These are phyloP conservation scores for Pachliopta kotzebuea DNA, from an alignment of 2,888 invertebrate species.

Conservation along the genomic window DNA sequence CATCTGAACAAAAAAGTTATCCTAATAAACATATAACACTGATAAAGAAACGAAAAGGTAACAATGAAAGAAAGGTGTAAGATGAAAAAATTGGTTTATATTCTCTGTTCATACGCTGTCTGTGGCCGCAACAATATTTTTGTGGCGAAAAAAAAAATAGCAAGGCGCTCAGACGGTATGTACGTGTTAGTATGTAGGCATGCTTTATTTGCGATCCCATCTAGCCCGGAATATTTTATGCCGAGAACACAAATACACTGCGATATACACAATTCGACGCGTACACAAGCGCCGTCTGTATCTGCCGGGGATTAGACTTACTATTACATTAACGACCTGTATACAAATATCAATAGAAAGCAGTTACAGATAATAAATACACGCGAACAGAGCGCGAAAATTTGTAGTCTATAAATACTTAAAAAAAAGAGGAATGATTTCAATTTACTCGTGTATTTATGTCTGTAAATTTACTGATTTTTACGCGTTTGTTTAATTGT, in stretches of 20 bases:
- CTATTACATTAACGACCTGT: conserved; percentile 19
- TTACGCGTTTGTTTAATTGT: too few relatives aligned
- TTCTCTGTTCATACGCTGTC: conserved; percentile 27
- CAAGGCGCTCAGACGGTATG: conserved; percentile 26
- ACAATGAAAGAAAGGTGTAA: too few relatives aligned
- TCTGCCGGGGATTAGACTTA: conserved; percentile 13
- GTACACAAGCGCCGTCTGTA: conserved; percentile 30
- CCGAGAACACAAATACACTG: conserved; percentile 32
- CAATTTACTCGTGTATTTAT: too few relatives aligned
- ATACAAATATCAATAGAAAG: conserved; percentile 4
- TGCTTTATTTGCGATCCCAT: conserved; percentile 39
- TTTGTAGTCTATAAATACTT: too few relatives aligned
- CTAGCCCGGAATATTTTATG: conserved; percentile 32
- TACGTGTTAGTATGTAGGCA: conserved; percentile 50
- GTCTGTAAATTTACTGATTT: too few relatives aligned
- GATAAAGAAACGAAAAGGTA: too few relatives aligned
- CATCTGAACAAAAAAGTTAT: too few relatives aligned
- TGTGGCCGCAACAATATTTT: conserved; percentile 31
- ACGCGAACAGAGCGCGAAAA: not conserved
- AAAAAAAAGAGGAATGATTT: too few relatives aligned
- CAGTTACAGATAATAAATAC: conserved; percentile 10
- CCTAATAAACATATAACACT: too few relatives aligned
- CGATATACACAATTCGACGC: conserved; percentile 36
- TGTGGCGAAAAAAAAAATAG: conserved; percentile 34
- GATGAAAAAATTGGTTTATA: not conserved